Percentiles rank a stretch among this genome's conserved stretches.
phyloP scores from a whole-genome alignment of 1,140 invertebrate species.

The Procambarus clarkii region DNA sequence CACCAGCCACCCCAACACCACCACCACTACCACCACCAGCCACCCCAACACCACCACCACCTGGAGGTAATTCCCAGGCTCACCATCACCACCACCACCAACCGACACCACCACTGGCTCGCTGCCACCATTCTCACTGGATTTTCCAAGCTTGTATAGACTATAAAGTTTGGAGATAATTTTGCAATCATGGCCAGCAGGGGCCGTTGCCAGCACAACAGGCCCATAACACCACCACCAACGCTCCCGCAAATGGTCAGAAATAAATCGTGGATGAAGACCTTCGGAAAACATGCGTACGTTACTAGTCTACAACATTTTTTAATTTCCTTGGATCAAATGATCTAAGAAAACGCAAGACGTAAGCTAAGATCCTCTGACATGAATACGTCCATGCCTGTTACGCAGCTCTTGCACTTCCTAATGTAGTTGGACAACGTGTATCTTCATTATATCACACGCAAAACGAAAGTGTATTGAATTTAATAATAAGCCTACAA shows the following conservation, averaged over 20 bases:
- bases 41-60: not conserved
- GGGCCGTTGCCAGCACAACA: not conserved
- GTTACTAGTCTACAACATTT: not conserved
- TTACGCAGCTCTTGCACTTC: too few species aligned
- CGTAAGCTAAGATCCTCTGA: not conserved
- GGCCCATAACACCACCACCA: not conserved
- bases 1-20: not conserved
- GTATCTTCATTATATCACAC: too few species aligned
- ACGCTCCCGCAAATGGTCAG: not conserved
- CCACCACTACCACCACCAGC: not conserved
- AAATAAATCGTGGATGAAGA: not conserved
- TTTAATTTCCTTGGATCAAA: not conserved
- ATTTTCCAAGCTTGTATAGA: not conserved
- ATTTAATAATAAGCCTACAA: too few species aligned
- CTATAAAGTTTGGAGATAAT: not conserved
- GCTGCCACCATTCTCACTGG: not conserved
- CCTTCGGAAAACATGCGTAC: not conserved
- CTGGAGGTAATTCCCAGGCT: not conserved
- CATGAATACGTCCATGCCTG: not conserved
- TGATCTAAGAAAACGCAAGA: not conserved
- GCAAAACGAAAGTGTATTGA: too few species aligned
- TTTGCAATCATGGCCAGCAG: not conserved
- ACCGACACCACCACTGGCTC: not conserved
- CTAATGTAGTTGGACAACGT: too few species aligned
- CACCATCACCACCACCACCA: not conserved